phyloP scores from a whole-genome alignment of 2,113 vertebrate genomes.

The Syngnathoides biaculeatus region DNA sequence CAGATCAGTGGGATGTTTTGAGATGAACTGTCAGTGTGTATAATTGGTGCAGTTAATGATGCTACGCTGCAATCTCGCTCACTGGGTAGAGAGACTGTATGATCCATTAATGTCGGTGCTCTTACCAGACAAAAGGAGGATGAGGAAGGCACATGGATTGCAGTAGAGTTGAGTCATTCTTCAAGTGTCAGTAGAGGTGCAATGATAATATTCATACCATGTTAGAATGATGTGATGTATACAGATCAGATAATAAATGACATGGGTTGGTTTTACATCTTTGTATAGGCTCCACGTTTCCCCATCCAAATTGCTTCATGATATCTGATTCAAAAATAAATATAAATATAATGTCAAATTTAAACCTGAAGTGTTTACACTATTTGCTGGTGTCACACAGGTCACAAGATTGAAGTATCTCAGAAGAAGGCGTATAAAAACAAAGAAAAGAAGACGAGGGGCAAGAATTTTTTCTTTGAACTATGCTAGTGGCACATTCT shows the following conservation, averaged over 20 bases:
- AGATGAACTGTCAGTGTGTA: conserved; percentile 42
- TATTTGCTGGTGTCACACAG: neutral
- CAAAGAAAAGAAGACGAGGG: neutral
- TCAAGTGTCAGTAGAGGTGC: conserved; percentile 3
- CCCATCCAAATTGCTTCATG: neutral
- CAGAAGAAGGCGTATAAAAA: neutral
- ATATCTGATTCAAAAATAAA: neutral
- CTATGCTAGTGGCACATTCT: too few species aligned
- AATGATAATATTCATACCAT: neutral
- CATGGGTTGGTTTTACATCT: too few species aligned
- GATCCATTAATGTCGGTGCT: conserved; percentile 37
- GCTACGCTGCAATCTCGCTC: conserved; percentile 33
- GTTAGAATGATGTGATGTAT: neutral
- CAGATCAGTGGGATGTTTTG: conserved; percentile 49
- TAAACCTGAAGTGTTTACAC: too few species aligned
- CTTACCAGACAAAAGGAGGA: conserved; percentile 11
- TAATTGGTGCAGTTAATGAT: conserved; percentile 51
- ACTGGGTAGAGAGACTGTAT: conserved; percentile 33
- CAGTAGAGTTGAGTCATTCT: neutral
- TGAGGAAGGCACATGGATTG: conserved; percentile 3
- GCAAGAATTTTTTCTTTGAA: neutral
- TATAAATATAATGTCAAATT: neutral
- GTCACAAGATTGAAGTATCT: neutral
- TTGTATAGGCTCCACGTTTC: neutral
- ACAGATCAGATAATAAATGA: neutral